Percentiles rank a stretch among this genome's conserved stretches.
phyloP scores from a whole-genome alignment of 2,888 invertebrate genomes.

The Tetrapedia diversipes region DNA sequence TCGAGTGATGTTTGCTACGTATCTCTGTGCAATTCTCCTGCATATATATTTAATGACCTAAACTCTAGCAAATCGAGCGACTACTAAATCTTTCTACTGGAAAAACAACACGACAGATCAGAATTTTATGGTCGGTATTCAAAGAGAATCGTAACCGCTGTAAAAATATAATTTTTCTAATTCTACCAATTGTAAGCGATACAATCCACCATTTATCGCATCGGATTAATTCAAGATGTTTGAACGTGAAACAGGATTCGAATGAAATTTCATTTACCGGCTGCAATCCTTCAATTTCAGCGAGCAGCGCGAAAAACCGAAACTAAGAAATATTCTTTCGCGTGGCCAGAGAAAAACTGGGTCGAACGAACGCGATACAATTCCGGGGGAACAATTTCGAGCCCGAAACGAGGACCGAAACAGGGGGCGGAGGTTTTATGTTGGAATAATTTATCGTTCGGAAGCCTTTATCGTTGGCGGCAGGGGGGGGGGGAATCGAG shows the following conservation, averaged over 20 bases:
- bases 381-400: conserved; percentile 43
- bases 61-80: too few relatives aligned
- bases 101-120: too few relatives aligned
- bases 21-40: background rate
- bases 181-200: too few relatives aligned
- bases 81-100: too few relatives aligned
- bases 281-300: background rate
- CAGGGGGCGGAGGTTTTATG: conserved; percentile 52
- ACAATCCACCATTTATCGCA: too few relatives aligned
- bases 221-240: too few relatives aligned
- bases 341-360: background rate
- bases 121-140: too few relatives aligned
- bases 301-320: background rate
- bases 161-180: too few relatives aligned
- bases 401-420: background rate
- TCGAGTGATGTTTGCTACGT: background rate
- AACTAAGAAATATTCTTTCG: background rate
- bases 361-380: conserved; percentile 32
- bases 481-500: conserved; percentile 45
- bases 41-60: background rate
- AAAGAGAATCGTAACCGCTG: too few relatives aligned
- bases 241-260: too few relatives aligned
- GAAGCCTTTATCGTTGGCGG: conserved; percentile 61
- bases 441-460: conserved; percentile 69
- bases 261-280: too few relatives aligned